Conservation (phyloP, 2,797 vertebrate species). For the Melanotaenia maccullochi region DNA sequence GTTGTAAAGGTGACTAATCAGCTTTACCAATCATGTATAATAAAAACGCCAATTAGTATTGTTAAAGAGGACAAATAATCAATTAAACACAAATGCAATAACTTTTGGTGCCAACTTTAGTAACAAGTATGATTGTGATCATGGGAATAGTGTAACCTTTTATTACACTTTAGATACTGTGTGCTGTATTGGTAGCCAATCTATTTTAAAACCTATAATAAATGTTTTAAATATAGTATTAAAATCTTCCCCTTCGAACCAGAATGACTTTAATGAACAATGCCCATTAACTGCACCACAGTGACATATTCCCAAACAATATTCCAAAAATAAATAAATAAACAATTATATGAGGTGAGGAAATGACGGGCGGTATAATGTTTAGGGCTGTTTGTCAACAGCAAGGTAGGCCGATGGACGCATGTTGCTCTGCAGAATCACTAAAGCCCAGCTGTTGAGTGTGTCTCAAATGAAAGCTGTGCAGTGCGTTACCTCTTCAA, state of each 20-base stretch:
- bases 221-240: neutral
- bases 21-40: neutral
- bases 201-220: neutral
- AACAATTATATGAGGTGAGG: neutral
- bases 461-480: constrained; percentile 30
- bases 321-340: neutral
- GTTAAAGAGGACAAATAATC: neutral
- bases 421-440: constrained; percentile 66
- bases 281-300: neutral
- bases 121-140: neutral
- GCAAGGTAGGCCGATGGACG: constrained; percentile 48
- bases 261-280: neutral
- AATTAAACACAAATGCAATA: neutral
- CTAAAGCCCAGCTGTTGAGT: constrained; percentile 65
- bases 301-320: neutral
- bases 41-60: neutral
- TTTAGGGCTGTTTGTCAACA: constrained; percentile 52
- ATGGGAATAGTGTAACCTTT: neutral
- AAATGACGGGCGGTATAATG: neutral
- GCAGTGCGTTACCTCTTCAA: constrained; percentile 73
- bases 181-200: neutral
- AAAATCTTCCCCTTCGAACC: neutral
- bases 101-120: neutral
- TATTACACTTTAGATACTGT: neutral
- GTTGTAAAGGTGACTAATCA: neutral